A percentile compares a stretch with the other conserved stretches of the same genome.
phyloP scores from a whole-genome alignment of 1,140 invertebrate species.

The Bombus turneri region DNA sequence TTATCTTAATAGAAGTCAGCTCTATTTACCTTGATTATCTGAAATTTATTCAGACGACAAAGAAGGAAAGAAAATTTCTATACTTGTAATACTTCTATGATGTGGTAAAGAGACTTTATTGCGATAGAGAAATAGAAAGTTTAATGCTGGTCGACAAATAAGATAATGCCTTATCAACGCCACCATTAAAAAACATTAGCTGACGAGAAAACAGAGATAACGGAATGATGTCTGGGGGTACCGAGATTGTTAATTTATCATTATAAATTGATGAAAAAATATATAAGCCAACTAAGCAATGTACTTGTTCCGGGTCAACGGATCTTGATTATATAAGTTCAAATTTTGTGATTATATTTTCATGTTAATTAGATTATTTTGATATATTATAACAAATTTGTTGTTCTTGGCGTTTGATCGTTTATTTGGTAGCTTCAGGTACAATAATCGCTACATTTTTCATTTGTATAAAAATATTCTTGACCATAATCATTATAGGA shows the following conservation, averaged over 20 bases:
- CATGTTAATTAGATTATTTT: neutral
- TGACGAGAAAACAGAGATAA: constrained; percentile 29
- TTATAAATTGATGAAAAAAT: neutral
- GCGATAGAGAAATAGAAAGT: constrained; percentile 35
- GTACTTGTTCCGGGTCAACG: constrained; percentile 1
- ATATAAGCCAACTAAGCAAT: neutral
- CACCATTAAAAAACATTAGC: constrained; percentile 40
- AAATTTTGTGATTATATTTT: neutral
- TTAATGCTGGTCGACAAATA: constrained; percentile 50
- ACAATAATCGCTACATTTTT: constrained; percentile 42
- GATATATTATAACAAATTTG: neutral
- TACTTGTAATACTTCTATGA: neutral
- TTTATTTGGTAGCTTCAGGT: constrained; percentile 62
- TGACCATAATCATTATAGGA: neutral
- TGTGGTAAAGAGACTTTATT: constrained; percentile 12
- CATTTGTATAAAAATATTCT: constrained; percentile 38
- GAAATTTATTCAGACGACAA: neutral
- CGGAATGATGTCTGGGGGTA: constrained; percentile 12
- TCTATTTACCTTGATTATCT: neutral
- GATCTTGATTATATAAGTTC: neutral
- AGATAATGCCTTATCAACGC: constrained; percentile 59
- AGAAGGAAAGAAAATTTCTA: neutral
- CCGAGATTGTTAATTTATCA: constrained; percentile 38
- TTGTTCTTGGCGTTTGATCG: neutral
- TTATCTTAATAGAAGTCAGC: neutral